phyloP scores from a whole-genome alignment of 2,113 vertebrate species.

The Protobothrops mucrosquamatus region DNA sequence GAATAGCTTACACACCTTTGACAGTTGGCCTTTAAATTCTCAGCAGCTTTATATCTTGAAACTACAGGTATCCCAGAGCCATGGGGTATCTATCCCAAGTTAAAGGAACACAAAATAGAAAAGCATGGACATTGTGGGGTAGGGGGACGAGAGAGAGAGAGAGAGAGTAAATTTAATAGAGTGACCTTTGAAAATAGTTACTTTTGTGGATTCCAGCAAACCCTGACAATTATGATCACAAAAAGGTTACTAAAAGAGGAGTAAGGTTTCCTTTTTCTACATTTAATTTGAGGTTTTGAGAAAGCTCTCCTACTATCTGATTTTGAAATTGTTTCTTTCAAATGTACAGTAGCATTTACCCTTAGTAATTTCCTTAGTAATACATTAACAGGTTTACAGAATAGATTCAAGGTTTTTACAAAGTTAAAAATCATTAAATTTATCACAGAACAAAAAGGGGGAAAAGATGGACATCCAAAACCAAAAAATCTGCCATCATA shows the following conservation, averaged over 20 bases:
- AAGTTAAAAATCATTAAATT: neutral
- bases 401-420: neutral
- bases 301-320: neutral
- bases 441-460: neutral
- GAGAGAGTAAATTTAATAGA: neutral
- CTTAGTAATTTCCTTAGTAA: neutral
- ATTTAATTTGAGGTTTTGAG: neutral
- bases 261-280: neutral
- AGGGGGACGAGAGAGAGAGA: no score
- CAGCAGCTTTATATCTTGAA: neutral
- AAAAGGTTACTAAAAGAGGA: neutral
- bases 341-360: neutral
- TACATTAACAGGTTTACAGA: neutral
- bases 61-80: neutral
- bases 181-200: neutral
- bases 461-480: neutral
- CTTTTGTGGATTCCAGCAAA: neutral
- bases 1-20: neutral
- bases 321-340: neutral
- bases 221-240: neutral
- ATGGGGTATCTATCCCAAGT: neutral
- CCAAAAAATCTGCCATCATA: neutral
- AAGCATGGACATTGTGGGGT: neutral
- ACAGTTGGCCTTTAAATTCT: neutral
- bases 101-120: neutral